These are phyloP conservation scores for Ferrisia virgata DNA, from an alignment of 2,888 invertebrate genomes.

Conservation along the genomic window DNA sequence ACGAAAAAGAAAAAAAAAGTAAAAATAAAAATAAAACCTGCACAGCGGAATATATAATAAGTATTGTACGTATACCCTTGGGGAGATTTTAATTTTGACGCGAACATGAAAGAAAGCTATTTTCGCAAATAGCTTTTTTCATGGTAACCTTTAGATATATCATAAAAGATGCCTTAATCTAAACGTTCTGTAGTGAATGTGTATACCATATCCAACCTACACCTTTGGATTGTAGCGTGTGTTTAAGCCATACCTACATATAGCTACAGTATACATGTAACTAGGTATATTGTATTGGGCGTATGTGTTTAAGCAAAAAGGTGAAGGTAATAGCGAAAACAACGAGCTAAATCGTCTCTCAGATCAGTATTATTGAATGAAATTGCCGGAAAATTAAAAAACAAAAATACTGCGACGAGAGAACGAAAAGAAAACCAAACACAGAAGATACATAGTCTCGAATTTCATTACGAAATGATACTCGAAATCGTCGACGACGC, in stretches of 20 bases:
- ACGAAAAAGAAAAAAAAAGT: neutral
- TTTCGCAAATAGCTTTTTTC: slow-evolving; percentile 4
- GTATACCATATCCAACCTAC: neutral
- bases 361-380: neutral
- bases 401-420: neutral
- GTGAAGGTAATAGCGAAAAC: neutral
- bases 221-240: neutral
- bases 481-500: neutral
- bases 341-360: neutral
- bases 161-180: slow-evolving; percentile 3
- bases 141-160: slow-evolving; percentile 12
- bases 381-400: slow-evolving; percentile 6
- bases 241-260: neutral
- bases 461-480: neutral
- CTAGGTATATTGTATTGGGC: too few species aligned
- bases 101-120: slow-evolving; percentile 5
- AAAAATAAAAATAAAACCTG: slow-evolving; percentile 1
- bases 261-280: neutral
- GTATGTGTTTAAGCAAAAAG: neutral
- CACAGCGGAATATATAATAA: neutral
- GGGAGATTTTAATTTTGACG: slow-evolving; percentile 20
- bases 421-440: neutral
- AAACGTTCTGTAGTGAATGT: neutral
- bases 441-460: neutral
- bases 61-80: neutral